Evolutionary conservation across 1,140 invertebrate species (phyloP).

Genomic region (Glossosoma conforme): DNA sequence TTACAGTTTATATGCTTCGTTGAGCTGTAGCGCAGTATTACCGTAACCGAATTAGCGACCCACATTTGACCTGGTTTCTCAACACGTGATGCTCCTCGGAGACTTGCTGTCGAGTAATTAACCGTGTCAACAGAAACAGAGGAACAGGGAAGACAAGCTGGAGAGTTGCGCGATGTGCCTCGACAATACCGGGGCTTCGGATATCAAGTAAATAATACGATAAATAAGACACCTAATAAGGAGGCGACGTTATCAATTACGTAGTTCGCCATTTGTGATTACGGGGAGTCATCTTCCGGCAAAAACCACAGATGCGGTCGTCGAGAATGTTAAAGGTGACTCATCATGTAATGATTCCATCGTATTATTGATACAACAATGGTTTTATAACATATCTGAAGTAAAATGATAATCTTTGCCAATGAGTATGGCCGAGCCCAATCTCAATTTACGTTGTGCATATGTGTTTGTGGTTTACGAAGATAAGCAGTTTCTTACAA

Average conservation of each 20-base stretch:
- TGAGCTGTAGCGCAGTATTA: slow-evolving; percentile 14
- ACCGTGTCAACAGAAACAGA: slow-evolving; percentile 17
- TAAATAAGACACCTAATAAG: neutral
- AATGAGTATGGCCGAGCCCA: no score
- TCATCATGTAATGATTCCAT: no score
- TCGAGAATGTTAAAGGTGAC: no score
- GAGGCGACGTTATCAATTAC: neutral
- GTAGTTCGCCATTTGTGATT: no score
- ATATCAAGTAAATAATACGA: slow-evolving; percentile 8
- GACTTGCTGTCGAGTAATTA: slow-evolving; percentile 15
- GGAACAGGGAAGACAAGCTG: neutral
- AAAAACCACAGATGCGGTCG: no score
- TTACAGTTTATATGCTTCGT: slow-evolving; percentile 11
- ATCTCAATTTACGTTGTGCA: no score
- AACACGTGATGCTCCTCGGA: slow-evolving; percentile 7
- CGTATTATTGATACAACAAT: no score
- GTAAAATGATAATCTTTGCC: neutral
- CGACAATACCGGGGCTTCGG: slow-evolving; percentile 7
- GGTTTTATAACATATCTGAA: neutral
- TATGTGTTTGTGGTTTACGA: no score
- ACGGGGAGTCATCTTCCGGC: no score
- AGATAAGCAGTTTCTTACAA: no score
- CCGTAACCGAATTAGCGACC: slow-evolving; percentile 17
- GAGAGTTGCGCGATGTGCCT: no score
- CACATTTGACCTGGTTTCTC: slow-evolving; percentile 19